Conservation (phyloP, 2,888 invertebrate species). For the Chloroclysta siterata region DNA sequence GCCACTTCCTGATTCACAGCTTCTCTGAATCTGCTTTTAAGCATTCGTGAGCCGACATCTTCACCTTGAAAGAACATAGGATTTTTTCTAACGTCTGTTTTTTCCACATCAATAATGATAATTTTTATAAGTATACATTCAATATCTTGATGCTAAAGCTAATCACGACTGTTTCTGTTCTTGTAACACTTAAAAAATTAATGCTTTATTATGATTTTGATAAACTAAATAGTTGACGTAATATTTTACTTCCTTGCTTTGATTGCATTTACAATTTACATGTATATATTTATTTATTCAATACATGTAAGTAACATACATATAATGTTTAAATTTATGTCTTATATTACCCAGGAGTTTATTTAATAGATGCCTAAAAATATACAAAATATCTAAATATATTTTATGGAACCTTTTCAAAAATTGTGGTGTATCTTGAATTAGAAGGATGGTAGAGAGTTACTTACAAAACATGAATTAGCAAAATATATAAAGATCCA, state of each 20-base stretch:
- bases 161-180: slow-evolving; percentile 74
- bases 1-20: slow-evolving; percentile 73
- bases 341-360: no score
- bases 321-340: slow-evolving; percentile 5
- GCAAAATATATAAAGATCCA: slow-evolving; percentile 17
- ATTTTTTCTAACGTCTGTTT: slow-evolving; percentile 72
- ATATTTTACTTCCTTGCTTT: slow-evolving; percentile 63
- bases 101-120: slow-evolving; percentile 73
- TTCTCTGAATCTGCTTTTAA: slow-evolving; percentile 75
- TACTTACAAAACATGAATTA: not conserved
- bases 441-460: not conserved
- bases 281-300: slow-evolving; percentile 24
- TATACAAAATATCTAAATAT: no score
- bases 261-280: slow-evolving; percentile 41
- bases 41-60: slow-evolving; percentile 73
- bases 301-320: not conserved
- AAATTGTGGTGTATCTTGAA: not conserved
- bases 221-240: slow-evolving; percentile 63
- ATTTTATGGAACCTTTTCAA: not conserved
- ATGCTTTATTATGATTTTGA: slow-evolving; percentile 58
- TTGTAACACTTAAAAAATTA: slow-evolving; percentile 62
- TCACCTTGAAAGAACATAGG: slow-evolving; percentile 77
- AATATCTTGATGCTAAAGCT: slow-evolving; percentile 71
- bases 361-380: no score
- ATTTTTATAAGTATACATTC: slow-evolving; percentile 76